Percentiles rank a stretch among this genome's conserved stretches.
These are phyloP conservation scores for Anoplopoma fimbria DNA, from an alignment of 2,113 vertebrate genomes.

Conservation along the genomic window DNA sequence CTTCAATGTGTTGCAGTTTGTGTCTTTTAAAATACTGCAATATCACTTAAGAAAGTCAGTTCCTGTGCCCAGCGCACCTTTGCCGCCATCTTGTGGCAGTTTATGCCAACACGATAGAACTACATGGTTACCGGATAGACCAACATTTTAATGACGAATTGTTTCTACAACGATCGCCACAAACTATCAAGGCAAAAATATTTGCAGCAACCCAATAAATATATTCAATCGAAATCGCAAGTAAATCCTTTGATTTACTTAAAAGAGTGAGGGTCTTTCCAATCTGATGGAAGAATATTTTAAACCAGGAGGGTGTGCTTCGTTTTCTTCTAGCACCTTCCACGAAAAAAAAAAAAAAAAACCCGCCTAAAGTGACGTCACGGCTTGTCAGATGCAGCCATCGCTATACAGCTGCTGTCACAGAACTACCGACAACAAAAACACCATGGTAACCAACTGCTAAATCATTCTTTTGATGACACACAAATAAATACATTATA, in stretches of 20 bases:
- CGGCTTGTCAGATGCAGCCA: slow-evolving; percentile 71
- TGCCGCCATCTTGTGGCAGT: slow-evolving; percentile 56
- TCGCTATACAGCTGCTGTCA: slow-evolving; percentile 56
- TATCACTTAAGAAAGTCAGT: not conserved
- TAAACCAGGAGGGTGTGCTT: slow-evolving; percentile 59
- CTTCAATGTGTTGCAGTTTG: not conserved
- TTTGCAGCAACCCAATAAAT: not conserved
- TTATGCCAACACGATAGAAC: not conserved
- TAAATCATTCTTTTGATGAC: not conserved
- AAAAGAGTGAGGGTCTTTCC: slow-evolving; percentile 55
- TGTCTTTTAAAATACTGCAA: not conserved
- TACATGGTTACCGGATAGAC: not conserved
- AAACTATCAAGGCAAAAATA: not conserved
- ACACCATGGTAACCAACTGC: slow-evolving; percentile 52
- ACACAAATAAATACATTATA: not conserved
- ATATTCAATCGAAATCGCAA: rapidly evolving
- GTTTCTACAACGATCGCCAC: not conserved
- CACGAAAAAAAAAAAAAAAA: slow-evolving; percentile 80
- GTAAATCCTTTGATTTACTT: not conserved
- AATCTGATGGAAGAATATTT: slow-evolving; percentile 72
- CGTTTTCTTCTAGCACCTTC: slow-evolving; percentile 87
- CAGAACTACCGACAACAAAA: slow-evolving; percentile 26
- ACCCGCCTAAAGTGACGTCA: slow-evolving; percentile 82
- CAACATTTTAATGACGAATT: not conserved
- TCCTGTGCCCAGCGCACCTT: not conserved